phyloP scores from a whole-genome alignment of 2,113 vertebrate species.

The Delphinus delphis region DNA sequence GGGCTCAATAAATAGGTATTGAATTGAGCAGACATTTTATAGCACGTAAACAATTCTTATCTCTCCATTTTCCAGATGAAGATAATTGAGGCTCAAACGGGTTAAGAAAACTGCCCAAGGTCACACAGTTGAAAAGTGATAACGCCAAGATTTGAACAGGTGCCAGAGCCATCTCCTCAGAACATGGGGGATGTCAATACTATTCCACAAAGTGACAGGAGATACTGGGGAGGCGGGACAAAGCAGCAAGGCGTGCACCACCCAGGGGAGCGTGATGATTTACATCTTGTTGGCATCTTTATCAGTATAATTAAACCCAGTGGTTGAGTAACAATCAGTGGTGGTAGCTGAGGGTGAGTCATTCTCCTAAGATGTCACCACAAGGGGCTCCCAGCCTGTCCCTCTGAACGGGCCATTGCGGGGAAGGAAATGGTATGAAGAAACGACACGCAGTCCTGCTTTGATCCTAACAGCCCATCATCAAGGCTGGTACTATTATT shows the following conservation, averaged over 20 bases:
- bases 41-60: no score
- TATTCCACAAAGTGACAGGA: neutral
- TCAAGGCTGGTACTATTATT: neutral
- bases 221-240: rapidly evolving
- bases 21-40: neutral
- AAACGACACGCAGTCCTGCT: neutral
- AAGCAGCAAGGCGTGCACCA: neutral
- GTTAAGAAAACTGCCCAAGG: neutral
- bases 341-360: conserved; percentile 18
- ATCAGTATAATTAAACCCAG: neutral
- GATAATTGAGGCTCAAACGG: neutral
- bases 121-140: neutral
- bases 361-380: neutral
- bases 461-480: neutral
- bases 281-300: neutral
- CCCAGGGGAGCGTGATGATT: neutral
- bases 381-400: neutral
- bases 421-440: neutral
- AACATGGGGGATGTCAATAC: neutral
- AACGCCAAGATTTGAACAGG: neutral
- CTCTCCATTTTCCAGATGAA: neutral
- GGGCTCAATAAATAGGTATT: neutral
- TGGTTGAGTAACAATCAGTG: neutral
- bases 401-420: neutral
- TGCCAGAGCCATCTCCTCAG: neutral